Evolutionary conservation across 2,888 invertebrate species (phyloP).

Genomic region (Chalcosyrphus nemorum): DNA sequence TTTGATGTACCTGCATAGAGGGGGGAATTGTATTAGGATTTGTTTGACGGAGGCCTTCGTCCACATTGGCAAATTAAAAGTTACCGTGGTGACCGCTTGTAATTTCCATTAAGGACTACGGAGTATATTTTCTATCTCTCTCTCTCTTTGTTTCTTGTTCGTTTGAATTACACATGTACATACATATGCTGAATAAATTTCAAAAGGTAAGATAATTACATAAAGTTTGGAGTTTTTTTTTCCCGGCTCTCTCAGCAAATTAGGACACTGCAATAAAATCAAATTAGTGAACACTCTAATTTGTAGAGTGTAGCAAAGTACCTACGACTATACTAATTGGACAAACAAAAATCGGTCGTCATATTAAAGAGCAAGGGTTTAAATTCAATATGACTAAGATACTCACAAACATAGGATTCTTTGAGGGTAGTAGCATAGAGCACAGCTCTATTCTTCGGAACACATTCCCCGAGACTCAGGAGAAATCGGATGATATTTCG

Average conservation of each 20-base stretch:
- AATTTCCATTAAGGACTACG: constrained; percentile 14
- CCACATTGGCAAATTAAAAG: constrained; percentile 31
- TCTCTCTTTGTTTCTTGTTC: neutral
- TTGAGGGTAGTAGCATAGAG: no score
- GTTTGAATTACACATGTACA: neutral
- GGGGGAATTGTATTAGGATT: constrained; percentile 20
- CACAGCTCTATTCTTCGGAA: no score
- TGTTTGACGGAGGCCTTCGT: constrained; percentile 16
- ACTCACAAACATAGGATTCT: no score
- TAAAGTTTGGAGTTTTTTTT: neutral
- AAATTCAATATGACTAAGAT: no score
- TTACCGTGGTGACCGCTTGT: constrained; percentile 32
- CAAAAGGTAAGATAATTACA: constrained; percentile 10
- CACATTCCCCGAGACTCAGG: no score
- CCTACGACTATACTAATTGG: no score
- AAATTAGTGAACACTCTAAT: constrained; percentile 73
- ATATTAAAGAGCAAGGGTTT: neutral
- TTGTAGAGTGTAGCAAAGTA: neutral
- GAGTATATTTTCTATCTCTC: neutral
- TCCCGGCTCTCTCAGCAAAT: neutral
- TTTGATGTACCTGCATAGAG: neutral
- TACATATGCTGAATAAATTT: neutral
- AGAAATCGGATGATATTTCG: no score
- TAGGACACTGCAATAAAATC: constrained; percentile 68
- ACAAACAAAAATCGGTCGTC: neutral